Base-by-base conservation (phyloP, 1,140 invertebrate species). In the Drusus annulatus region DNA sequence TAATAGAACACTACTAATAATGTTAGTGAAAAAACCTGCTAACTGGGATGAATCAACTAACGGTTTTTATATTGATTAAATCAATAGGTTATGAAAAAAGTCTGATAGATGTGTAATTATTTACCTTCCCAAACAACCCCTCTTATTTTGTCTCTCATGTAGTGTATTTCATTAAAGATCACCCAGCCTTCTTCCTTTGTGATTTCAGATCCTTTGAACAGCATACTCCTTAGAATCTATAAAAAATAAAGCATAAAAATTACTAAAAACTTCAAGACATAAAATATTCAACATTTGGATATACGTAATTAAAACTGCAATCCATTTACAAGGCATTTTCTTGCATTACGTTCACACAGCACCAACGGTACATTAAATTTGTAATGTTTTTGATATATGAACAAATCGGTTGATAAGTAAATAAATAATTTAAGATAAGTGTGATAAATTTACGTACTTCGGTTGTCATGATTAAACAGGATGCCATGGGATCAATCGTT, bases 161-260 rank as follows among this genome's bases (percentile, higher is more conserved):
- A 99, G 91, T 99, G 99, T 86, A 99, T 99, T 91, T 99, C 99
- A 88, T 99, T 99, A 91, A 99, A 99, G 68, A 99, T 92, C 8
- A 99, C 98, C 98, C 98, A 99, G 65, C 98, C 98, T 6, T 99
- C 98, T 93, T 99, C 99, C 83, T 98, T 92, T 94, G 99, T 99
- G 10, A 98, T 91, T 91, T 99, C 98, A 51, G 98, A 99, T 80
- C 99, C 99, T 87, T 98, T 92, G 86, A 99, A 99, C 21, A 99
- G 90, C 99, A 99, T 99, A 85, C 97, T 98, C 83, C 99, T 90
- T 76, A 99, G 90, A 93, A 99, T 99, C 94, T 94, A 86, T 69
- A 25, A 63, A 63, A 31, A 17, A 45, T 28, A 17, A 63, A 23
- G 23, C 23, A 16, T 0, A 63, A 63, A 36, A 3, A 36, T 36